Evolutionary conservation across 2,113 vertebrate species (phyloP).

Genomic region (Neoarius graeffei): DNA sequence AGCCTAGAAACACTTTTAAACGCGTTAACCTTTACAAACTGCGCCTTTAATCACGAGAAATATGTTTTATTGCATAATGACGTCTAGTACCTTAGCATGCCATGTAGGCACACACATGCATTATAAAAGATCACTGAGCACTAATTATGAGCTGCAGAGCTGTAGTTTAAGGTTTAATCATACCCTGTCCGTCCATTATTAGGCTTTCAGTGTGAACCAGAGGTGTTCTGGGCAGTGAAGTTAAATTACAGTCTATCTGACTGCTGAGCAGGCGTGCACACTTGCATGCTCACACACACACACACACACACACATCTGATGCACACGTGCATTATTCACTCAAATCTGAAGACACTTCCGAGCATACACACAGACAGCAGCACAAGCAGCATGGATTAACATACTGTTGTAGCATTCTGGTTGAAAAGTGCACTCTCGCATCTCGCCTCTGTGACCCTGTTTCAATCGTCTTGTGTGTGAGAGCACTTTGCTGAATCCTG

Average conservation of each 20-base stretch:
- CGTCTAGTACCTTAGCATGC: background rate
- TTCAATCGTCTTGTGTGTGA: background rate
- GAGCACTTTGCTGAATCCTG: conserved; percentile 27
- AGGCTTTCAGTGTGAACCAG: conserved; percentile 8
- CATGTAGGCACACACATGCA: background rate
- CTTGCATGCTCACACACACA: background rate
- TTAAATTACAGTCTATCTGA: conserved; percentile 25
- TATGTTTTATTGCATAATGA: background rate
- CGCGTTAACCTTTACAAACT: background rate
- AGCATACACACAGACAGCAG: conserved; percentile 6
- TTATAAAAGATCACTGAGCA: background rate
- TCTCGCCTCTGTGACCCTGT: background rate
- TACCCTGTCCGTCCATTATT: conserved; percentile 14
- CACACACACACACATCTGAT: conserved; percentile 27
- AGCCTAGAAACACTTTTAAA: background rate
- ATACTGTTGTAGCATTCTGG: conserved; percentile 6
- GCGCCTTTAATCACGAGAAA: background rate
- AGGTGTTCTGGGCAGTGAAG: conserved; percentile 10
- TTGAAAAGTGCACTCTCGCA: conserved; percentile 17
- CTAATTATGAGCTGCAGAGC: conserved; percentile 7
- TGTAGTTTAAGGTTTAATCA: conserved; percentile 26
- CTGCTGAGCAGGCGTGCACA: background rate
- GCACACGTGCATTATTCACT: conserved; percentile 49
- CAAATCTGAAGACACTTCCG: conserved; percentile 4
- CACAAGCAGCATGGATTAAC: conserved; percentile 3